Percentiles rank a stretch among this genome's conserved stretches.
These are phyloP conservation scores for Gambusia holbrooki DNA, from an alignment of 2,113 vertebrate species.

Conservation along the genomic window DNA sequence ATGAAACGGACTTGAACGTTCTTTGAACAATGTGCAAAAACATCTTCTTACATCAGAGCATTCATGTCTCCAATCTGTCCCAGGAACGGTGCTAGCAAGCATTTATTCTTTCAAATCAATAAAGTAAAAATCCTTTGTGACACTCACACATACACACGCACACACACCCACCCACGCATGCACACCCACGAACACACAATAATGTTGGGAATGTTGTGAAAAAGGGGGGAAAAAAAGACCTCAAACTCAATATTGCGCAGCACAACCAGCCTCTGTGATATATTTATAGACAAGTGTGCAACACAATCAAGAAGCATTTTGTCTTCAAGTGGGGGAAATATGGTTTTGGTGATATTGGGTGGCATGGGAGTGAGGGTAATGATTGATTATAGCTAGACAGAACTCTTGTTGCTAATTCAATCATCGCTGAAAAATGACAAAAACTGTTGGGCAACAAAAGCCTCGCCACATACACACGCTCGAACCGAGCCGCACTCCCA, in stretches of 20 bases:
- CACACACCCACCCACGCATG: too few species aligned
- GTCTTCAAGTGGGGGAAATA: conserved; percentile 78
- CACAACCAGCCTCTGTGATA: conserved; percentile 67
- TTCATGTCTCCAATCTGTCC: conserved; percentile 27
- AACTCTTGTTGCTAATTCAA: conserved; percentile 82
- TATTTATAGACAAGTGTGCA: conserved; percentile 80
- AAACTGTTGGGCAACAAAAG: conserved; percentile 66
- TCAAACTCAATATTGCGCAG: conserved; percentile 73
- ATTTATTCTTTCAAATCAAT: conserved; percentile 28
- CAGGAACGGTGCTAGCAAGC: conserved; percentile 29
- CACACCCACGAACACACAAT: conserved; percentile 29
- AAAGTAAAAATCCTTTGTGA: conserved; percentile 52
- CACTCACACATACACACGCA: conserved; percentile 38
- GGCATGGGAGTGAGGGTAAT: conserved; percentile 77
- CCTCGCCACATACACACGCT: conserved; percentile 38
- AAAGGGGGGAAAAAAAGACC: conserved; percentile 39
- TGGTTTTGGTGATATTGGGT: conserved; percentile 74
- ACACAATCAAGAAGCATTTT: conserved; percentile 79
- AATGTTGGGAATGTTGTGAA: conserved; percentile 11
- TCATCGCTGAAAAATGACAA: conserved; percentile 80
- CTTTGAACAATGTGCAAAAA: not conserved
- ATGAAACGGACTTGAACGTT: not conserved
- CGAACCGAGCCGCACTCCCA: conserved; percentile 49
- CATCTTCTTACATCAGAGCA: not conserved
- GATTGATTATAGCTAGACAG: conserved; percentile 84